phyloP scores from a whole-genome alignment of 1,140 invertebrate genomes.

The Aricia agestis region DNA sequence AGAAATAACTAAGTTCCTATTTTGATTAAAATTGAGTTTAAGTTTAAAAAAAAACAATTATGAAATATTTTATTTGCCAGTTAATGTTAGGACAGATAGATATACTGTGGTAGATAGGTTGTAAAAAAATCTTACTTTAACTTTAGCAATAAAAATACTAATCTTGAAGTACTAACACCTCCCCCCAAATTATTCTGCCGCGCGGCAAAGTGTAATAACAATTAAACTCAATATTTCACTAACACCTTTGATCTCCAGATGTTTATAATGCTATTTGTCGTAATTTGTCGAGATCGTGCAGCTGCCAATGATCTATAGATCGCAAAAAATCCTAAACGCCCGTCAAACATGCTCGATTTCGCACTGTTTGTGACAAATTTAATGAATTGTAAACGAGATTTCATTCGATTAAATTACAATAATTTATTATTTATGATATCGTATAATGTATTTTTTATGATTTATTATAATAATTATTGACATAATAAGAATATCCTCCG shows the following conservation, averaged over 20 bases:
- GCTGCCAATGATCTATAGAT: constrained; percentile 19
- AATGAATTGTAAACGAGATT: not conserved
- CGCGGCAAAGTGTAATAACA: not conserved
- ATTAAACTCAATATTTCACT: not conserved
- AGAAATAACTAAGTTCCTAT: too few relatives aligned
- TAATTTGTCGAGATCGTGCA: constrained; percentile 25
- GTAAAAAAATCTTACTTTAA: too few relatives aligned
- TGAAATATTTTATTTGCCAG: too few relatives aligned
- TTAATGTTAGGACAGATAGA: too few relatives aligned
- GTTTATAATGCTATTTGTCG: constrained; percentile 23
- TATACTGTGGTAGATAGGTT: not conserved
- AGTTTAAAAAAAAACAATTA: too few relatives aligned
- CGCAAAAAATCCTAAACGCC: not conserved
- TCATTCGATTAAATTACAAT: not conserved
- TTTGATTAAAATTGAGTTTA: too few relatives aligned
- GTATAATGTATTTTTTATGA: not conserved
- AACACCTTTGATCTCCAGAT: constrained; percentile 17
- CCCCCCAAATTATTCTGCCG: constrained; percentile 6
- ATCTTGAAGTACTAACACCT: not conserved
- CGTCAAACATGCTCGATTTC: not conserved
- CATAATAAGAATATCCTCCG: too few relatives aligned
- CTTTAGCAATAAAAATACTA: not conserved
- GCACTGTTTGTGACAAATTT: not conserved
- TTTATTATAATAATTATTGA: too few relatives aligned
- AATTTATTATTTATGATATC: not conserved